These are phyloP conservation scores for Ichneumoninae sp. DNA, from an alignment of 2,888 invertebrate genomes.

Conservation along the genomic window DNA sequence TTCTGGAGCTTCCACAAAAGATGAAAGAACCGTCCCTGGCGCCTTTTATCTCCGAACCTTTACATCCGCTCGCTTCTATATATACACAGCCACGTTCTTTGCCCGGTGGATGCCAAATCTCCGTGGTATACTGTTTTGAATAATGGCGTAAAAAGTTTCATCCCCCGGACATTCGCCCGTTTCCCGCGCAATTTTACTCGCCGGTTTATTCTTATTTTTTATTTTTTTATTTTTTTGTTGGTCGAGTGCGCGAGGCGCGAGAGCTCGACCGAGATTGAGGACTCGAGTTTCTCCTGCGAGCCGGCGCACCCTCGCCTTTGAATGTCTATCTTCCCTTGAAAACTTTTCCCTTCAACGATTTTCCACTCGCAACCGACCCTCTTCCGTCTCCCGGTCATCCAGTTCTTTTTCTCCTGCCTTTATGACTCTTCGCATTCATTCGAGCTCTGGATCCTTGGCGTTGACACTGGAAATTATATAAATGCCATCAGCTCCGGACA, in stretches of 20 bases:
- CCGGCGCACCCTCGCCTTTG: slow-evolving; percentile 52
- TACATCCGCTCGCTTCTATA: slow-evolving; percentile 38
- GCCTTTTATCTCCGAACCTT: slow-evolving; percentile 55
- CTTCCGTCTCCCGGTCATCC: background rate
- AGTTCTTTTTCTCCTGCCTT: slow-evolving; percentile 14
- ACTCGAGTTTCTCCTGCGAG: slow-evolving; percentile 59
- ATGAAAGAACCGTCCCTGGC: slow-evolving; percentile 51
- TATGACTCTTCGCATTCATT: slow-evolving; percentile 4
- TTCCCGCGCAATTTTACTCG: slow-evolving; percentile 53
- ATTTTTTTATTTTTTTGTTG: slow-evolving; percentile 22
- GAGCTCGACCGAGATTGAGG: slow-evolving; percentile 53
- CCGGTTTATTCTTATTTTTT: slow-evolving; percentile 31
- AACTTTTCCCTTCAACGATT: slow-evolving; percentile 54
- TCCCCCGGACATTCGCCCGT: slow-evolving; percentile 32
- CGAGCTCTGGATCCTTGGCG: slow-evolving; percentile 11
- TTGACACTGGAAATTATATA: slow-evolving; percentile 28
- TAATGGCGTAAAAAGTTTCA: slow-evolving; percentile 57
- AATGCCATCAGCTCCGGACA: slow-evolving; percentile 16
- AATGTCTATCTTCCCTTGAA: slow-evolving; percentile 38
- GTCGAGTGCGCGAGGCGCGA: slow-evolving; percentile 24
- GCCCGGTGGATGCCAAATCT: slow-evolving; percentile 32
- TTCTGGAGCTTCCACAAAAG: slow-evolving; percentile 30
- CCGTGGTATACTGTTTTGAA: slow-evolving; percentile 51
- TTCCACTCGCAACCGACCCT: slow-evolving; percentile 35
- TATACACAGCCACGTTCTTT: slow-evolving; percentile 24